Evolutionary conservation across 2,888 invertebrate species (phyloP), one percentile per base, ranked within the genome.

Genomic region (Xestobium rufovillosum): DNA sequence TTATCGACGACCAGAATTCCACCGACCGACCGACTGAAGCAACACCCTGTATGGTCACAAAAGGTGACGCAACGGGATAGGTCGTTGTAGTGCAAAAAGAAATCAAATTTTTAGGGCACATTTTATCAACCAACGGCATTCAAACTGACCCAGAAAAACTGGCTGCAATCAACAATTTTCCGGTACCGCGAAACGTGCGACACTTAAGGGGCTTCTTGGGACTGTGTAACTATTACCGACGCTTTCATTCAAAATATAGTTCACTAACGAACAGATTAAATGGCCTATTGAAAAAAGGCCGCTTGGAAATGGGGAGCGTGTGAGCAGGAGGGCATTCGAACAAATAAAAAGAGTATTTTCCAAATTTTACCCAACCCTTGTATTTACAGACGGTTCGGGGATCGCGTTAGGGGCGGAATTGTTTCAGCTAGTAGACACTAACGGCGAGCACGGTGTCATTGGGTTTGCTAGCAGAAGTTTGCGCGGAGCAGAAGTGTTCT

Each of bases 401-500:
- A 25, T 19, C 14, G 43, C 31, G 3, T 3, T 43, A 2, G 43
- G 40, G 8, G 37, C 29, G 3, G 30, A 16, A 16, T 8, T 43
- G 3, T 40, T 25, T 13, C 43, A 43, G 28, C 6, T n/a, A n/a
- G n/a, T n/a, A n/a, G n/a, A n/a, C n/a, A n/a, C n/a, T n/a, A n/a
- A n/a, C n/a, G n/a, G n/a, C n/a, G n/a, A n/a, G n/a, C n/a, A n/a
- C 64, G 30, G 70, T 67, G 57, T 70, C 66, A 59, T 25, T n/a
- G 39, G 25, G 9, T 44, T 44, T 26, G 42, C 37, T 3, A 47
- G 47, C 14, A 16, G 40, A 19, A 14, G 19, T 4, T 34, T 45
- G 13, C 16, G 25, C 8, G 39, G 36, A 2, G 19, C 43, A 12
- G 19, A 15, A 11, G 16, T 11, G 14, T n/a, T n/a, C n/a, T n/a